Evolutionary conservation across 2,113 vertebrate genomes (phyloP).

Genomic region (Rhagologus leucostigma): DNA sequence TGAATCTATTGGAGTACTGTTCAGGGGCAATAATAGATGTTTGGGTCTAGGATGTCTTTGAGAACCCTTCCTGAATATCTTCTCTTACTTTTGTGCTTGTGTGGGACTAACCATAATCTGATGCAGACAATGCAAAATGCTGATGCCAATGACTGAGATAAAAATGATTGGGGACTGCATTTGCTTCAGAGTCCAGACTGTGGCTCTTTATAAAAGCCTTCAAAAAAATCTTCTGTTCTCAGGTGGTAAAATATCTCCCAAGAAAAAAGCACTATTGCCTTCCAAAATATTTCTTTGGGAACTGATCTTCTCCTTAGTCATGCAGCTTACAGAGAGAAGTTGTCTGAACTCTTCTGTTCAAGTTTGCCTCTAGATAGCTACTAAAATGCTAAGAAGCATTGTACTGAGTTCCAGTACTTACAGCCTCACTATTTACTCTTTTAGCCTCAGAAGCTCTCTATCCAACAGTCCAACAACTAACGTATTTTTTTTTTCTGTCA

Average conservation of each 20-base stretch:
- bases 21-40: not conserved
- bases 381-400: not conserved
- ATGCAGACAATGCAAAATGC: not conserved
- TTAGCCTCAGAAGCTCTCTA: not conserved
- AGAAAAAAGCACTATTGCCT: not conserved
- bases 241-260: not conserved
- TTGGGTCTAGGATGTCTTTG: not conserved
- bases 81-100: not conserved
- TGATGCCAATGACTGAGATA: not conserved
- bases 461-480: not conserved
- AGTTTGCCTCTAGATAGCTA: not conserved
- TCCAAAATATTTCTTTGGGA: not conserved
- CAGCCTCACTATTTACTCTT: fast-evolving
- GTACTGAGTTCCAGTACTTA: not conserved
- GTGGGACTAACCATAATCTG: not conserved
- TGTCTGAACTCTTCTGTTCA: not conserved
- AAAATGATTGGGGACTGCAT: not conserved
- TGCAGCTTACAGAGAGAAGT: not conserved
- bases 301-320: not conserved
- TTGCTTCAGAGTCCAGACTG: not conserved
- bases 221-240: not conserved
- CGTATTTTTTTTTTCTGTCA: too few species aligned
- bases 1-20: not conserved
- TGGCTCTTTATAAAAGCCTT: not conserved
- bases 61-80: not conserved